A percentile compares a stretch with the other conserved stretches of the same genome.
phyloP scores from a whole-genome alignment of 35 echinoderm and acorn worm genomes.

The Amphiura filiformis region DNA sequence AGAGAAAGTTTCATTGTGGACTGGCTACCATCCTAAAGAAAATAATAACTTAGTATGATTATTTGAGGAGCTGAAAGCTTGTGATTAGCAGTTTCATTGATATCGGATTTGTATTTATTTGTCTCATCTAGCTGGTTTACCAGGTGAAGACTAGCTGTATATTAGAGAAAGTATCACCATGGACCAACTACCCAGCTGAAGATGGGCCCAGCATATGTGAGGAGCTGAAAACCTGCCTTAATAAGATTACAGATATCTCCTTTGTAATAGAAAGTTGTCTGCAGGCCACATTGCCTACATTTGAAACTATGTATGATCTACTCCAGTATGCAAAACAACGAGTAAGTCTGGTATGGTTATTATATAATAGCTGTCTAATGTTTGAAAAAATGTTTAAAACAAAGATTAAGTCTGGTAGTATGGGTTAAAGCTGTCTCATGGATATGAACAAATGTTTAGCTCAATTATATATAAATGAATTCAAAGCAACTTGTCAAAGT shows the following conservation, averaged over 20 bases:
- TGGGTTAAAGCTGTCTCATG: not conserved
- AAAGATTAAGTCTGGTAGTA: no score
- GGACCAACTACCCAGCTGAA: conserved; percentile 25
- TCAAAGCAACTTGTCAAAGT: no score
- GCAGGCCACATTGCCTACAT: conserved; percentile 55
- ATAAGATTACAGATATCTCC: conserved; percentile 55
- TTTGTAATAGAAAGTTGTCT: conserved; percentile 53
- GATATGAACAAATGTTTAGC: not conserved
- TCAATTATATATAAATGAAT: no score
- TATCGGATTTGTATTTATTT: no score
- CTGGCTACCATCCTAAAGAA: no score
- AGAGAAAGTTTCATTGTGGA: no score
- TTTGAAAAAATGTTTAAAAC: not conserved
- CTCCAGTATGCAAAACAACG: conserved; percentile 57
- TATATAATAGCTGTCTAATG: no score
- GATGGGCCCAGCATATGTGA: conserved; percentile 16
- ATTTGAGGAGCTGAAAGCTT: no score
- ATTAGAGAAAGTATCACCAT: conserved; percentile 58
- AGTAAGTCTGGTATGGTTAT: conserved; percentile 27
- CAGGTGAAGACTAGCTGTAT: conserved; percentile 57
- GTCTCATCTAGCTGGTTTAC: conserved; percentile 58
- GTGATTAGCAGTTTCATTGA: no score
- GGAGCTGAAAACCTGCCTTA: conserved; percentile 56
- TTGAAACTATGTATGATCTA: conserved; percentile 42
- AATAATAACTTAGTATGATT: no score